Evolutionary conservation across 2,888 invertebrate species (phyloP), one percentile per base, ranked within the genome.

Genomic region (Cacoxenus indagator): DNA sequence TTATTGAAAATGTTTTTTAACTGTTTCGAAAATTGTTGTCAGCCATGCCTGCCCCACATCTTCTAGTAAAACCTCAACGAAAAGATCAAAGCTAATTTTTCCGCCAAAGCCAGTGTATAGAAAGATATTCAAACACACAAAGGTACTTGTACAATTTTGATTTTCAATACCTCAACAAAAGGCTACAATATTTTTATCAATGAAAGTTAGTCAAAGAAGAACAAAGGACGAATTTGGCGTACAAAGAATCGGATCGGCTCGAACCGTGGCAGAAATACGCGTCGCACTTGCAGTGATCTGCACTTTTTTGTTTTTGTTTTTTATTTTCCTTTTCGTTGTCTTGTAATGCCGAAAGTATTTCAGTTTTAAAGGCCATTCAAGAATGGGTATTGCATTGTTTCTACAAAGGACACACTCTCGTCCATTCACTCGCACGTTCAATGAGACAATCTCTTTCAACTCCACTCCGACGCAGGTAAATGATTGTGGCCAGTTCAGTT

Each of bases 221-320:
- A 59, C 27, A 59, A 27, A 8, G n/a, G 19, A 3, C 6, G 8
- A 17, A 4, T 4, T 6, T 26, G 14, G 9, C 55, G 8, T 4
- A 43, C 24, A 65, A 64, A 65, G 31, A 31, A 65, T 14, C 11
- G 19, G 24, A 11, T 5, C 14, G 9, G 43, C 24, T 4, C 26
- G 27, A 3, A 43, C 29, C 19, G 17, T 17, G 31, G 31, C n/a
- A 31, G n/a, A 19, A 61, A 37, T n/a, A 61, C 59, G 29, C 22
- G n/a, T n/a, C n/a, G 43, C 65, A 65, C 65, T 65, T 65, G 65
- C 54, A 65, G 51, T 65, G 54, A 65, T 65, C 51, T 37, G 65
- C 51, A 54, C 22, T 54, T 65, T 51, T 51, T 27, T 22, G 14
- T 46, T 37, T 14, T 29, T 19, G 8, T 22, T 61, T 61, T 24